A percentile compares a stretch with the other conserved stretches of the same genome.
Evolutionary conservation across 2,113 vertebrate species (phyloP).

Genomic region (Zosterops pallidus): DNA sequence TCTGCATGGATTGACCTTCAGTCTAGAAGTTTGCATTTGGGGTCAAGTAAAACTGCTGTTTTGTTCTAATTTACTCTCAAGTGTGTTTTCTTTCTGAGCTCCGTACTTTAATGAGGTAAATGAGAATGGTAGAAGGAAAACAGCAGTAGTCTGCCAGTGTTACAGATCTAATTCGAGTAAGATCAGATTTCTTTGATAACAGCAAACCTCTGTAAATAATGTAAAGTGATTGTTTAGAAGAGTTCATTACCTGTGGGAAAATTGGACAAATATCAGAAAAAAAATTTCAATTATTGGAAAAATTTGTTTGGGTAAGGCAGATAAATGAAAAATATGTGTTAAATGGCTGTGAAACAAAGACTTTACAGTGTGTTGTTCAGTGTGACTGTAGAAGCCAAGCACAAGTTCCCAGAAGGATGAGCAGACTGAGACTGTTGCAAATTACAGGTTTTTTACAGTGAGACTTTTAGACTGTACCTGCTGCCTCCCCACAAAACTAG

Average conservation of each 20-base stretch:
- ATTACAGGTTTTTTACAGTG: background rate
- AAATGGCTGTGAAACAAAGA: background rate
- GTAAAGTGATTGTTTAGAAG: background rate
- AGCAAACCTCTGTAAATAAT: background rate
- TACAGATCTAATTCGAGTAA: background rate
- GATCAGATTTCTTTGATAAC: background rate
- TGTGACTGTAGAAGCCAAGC: background rate
- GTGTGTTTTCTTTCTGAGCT: background rate
- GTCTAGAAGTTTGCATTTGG: background rate
- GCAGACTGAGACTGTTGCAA: background rate
- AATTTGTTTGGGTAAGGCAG: background rate
- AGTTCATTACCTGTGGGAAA: background rate
- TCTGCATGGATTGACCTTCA: background rate
- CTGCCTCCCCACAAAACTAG: background rate
- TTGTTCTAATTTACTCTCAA: background rate
- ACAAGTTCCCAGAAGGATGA: background rate
- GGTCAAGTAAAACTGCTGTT: background rate
- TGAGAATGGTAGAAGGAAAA: background rate
- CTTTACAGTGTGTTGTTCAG: background rate
- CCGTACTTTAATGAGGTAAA: background rate
- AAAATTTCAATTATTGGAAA: background rate
- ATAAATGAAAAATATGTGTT: background rate
- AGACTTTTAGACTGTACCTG: accelerated
- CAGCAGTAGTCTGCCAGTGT: background rate
- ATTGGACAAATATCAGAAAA: background rate